These are phyloP conservation scores for Lytechinus variegatus DNA, from an alignment of 35 echinoderm and acorn worm species.

Conservation along the genomic window DNA sequence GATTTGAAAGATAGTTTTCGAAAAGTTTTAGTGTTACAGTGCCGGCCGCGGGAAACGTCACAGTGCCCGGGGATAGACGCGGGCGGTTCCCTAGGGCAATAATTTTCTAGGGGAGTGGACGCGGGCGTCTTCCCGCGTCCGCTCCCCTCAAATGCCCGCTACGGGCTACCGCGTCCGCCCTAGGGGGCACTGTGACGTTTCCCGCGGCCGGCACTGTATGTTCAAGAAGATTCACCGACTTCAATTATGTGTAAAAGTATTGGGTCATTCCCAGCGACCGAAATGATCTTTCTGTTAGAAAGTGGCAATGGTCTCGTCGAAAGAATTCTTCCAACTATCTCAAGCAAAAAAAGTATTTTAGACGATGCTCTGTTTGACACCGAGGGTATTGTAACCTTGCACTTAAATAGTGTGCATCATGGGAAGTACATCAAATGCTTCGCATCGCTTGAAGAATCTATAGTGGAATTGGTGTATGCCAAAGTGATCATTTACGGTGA, in stretches of 20 bases:
- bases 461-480: neutral
- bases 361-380: neutral
- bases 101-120: too few relatives aligned
- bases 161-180: too few relatives aligned
- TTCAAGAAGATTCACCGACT: neutral
- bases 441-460: neutral
- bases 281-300: neutral
- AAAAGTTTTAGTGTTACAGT: too few relatives aligned
- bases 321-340: neutral
- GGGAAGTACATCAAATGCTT: neutral
- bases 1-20: too few relatives aligned
- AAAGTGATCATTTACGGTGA: neutral
- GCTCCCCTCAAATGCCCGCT: too few relatives aligned
- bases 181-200: too few relatives aligned
- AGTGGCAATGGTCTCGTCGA: neutral
- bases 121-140: too few relatives aligned
- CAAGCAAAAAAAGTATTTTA: neutral
- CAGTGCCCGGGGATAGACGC: too few relatives aligned
- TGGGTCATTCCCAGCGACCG: neutral
- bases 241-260: neutral
- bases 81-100: too few relatives aligned
- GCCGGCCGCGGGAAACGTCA: too few relatives aligned
- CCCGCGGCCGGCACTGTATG: too few relatives aligned
- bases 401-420: neutral
- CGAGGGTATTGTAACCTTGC: neutral